These are phyloP conservation scores for Lordiphosa fenestrarum DNA, from an alignment of 2,888 invertebrate genomes.

Conservation along the genomic window DNA sequence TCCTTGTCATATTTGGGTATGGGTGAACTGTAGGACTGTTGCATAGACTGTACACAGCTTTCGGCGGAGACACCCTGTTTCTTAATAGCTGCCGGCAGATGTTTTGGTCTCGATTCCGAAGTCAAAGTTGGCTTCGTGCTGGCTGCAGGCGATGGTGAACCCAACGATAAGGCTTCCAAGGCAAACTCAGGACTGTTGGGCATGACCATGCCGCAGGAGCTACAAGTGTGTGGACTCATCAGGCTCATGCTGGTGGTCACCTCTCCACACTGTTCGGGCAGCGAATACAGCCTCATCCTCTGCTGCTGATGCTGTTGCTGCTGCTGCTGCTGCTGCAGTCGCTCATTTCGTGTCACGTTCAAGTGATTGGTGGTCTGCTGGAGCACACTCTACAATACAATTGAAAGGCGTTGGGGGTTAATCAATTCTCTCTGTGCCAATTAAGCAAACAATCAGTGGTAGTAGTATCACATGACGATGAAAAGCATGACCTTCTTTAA, in stretches of 20 bases:
- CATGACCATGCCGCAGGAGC: slow-evolving; percentile 47
- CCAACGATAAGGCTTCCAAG: slow-evolving; percentile 59
- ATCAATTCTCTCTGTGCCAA: slow-evolving; percentile 48
- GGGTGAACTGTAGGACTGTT: slow-evolving; percentile 82
- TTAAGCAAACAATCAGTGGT: slow-evolving; percentile 43
- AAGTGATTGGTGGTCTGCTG: slow-evolving; percentile 82
- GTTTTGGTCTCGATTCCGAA: slow-evolving; percentile 22
- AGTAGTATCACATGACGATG: slow-evolving; percentile 27
- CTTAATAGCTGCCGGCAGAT: slow-evolving; percentile 78
- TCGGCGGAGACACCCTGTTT: slow-evolving; percentile 90
- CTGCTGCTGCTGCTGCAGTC: slow-evolving; percentile 67
- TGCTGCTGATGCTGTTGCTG: slow-evolving; percentile 72
- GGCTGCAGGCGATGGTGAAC: slow-evolving; percentile 11
- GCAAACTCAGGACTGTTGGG: slow-evolving; percentile 43
- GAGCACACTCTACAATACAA: slow-evolving; percentile 82
- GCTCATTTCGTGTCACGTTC: slow-evolving; percentile 53
- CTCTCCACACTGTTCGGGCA: slow-evolving; percentile 59
- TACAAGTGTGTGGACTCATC: slow-evolving; percentile 36
- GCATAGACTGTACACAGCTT: slow-evolving; percentile 83
- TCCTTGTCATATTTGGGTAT: slow-evolving; percentile 85
- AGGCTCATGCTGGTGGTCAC: slow-evolving; percentile 34
- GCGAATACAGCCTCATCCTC: slow-evolving; percentile 55
- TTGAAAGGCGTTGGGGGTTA: slow-evolving; percentile 50
- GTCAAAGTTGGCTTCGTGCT: slow-evolving; percentile 3
- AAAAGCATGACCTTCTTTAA: slow-evolving; percentile 14